Evolutionary conservation across 1,140 invertebrate species (phyloP).

Genomic region (Galleria mellonella): DNA sequence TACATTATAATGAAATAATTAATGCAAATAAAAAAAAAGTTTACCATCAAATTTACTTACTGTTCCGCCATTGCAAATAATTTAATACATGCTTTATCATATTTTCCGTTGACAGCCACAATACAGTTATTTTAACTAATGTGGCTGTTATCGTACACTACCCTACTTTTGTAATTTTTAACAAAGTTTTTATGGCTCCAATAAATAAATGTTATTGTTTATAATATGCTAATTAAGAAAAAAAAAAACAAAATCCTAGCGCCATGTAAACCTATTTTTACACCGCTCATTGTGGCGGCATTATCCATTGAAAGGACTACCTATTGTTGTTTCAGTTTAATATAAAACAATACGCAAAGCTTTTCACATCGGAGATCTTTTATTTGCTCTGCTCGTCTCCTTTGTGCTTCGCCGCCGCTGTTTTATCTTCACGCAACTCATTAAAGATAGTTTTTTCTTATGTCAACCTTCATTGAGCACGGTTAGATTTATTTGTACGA

Average conservation of each 20-base stretch:
- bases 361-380: slow-evolving; percentile 60
- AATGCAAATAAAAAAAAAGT: too few species aligned
- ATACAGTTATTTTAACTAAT: too few species aligned
- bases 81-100: too few species aligned
- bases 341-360: slow-evolving; percentile 71
- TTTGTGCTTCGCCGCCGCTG: slow-evolving; percentile 53
- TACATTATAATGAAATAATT: too few species aligned
- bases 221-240: not conserved
- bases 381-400: slow-evolving; percentile 43
- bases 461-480: slow-evolving; percentile 47
- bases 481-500: slow-evolving; percentile 1
- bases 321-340: slow-evolving; percentile 72
- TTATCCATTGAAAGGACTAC: slow-evolving; percentile 67
- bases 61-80: too few species aligned
- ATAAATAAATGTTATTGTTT: too few species aligned
- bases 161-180: too few species aligned
- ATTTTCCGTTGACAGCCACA: too few species aligned
- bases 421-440: slow-evolving; percentile 60
- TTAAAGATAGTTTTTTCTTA: slow-evolving; percentile 47
- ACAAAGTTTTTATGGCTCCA: too few species aligned
- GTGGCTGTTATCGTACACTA: too few species aligned
- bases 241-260: not conserved
- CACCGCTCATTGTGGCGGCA: slow-evolving; percentile 62
- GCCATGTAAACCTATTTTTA: slow-evolving; percentile 38
- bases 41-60: too few species aligned